Conservation (phyloP, 2,888 invertebrate species). For the Nephrocerus scutellatus region DNA sequence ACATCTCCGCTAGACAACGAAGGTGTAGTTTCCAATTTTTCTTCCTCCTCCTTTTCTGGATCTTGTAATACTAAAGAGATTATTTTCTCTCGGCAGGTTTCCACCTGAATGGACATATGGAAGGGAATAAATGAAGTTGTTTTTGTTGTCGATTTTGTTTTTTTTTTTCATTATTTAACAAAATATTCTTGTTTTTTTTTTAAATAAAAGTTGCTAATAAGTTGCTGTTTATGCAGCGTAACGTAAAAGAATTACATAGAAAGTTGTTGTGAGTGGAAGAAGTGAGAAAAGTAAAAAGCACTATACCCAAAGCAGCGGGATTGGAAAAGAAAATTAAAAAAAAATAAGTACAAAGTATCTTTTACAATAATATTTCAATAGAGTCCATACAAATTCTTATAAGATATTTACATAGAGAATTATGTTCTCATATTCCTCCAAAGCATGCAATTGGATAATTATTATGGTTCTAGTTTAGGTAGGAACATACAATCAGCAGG, state of each 20-base stretch:
- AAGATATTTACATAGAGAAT: too few relatives aligned
- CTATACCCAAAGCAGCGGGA: background rate
- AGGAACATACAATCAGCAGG: too few relatives aligned
- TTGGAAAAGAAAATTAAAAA: too few relatives aligned
- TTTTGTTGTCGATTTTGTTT: constrained; percentile 1
- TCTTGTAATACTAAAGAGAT: constrained; percentile 76
- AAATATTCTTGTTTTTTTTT: too few relatives aligned
- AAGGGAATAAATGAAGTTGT: constrained; percentile 27
- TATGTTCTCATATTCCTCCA: too few relatives aligned
- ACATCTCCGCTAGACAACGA: constrained; percentile 20
- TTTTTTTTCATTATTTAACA: constrained; percentile 1
- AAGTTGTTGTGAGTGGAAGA: constrained; percentile 3
- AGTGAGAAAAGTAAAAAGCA: background rate
- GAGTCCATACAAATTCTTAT: too few relatives aligned
- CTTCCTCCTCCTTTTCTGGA: constrained; percentile 41
- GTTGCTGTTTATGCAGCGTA: constrained; percentile 3
- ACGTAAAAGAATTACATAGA: constrained; percentile 1
- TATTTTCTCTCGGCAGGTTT: constrained; percentile 85
- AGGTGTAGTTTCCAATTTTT: constrained; percentile 7
- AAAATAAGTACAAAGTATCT: too few relatives aligned
- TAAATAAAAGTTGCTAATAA: too few relatives aligned
- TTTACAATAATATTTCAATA: too few relatives aligned
- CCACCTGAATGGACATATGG: constrained; percentile 55
- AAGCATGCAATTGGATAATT: too few relatives aligned
- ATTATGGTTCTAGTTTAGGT: too few relatives aligned